Base-by-base conservation (phyloP, 2,113 vertebrate genomes). In the Gnathonemus longibarbis region DNA sequence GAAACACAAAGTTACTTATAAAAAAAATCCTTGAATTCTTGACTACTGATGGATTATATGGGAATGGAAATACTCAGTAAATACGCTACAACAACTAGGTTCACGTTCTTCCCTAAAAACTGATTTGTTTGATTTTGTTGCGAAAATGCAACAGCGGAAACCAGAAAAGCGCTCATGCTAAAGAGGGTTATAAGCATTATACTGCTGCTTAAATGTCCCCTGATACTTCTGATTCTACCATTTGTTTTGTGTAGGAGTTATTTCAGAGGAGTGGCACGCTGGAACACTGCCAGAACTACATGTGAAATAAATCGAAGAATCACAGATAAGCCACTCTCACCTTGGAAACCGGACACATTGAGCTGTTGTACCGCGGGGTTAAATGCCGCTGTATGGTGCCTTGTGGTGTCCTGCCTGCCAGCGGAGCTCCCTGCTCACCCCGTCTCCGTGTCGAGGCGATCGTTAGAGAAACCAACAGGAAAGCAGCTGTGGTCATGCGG, bases 401-500 rank as follows among this genome's bases (percentile, higher is more conserved):
- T 74, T 80, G 74, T 42, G 74, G 74, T 80, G 74, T 52, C 13
- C 13, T 5, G 45, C 2, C 19, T 3, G 45, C 39, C 45, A n/a
- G 1, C 2, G 24, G 42, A 84, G 45, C 24, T 8, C 45, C 83
- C 83, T 21, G 42, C 83, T n/a, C 83, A 48, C 5, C 45, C 45
- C 21, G 24, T n/a, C 83, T 24, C 45, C 21, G 42, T n/a, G 80
- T 46, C 6, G 27, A 45, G 80, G 2, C 39, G 83, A 48, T 42
- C 39, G 42, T 84, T 84, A 46, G 83, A n/a, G 42, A 48, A 84
- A 84, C 83, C 83, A 8, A 84, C 83, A 48, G 83, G 83, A 84
- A 84, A 84, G 83, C 83, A n/a, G 83, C 83, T 42, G 45, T 24
- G 83, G 83, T 84, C 74, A 17, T 48, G 83, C 7, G 83, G 83